Base-by-base conservation (phyloP, 2,113 vertebrate species). In the Bagarius yarrelli region DNA sequence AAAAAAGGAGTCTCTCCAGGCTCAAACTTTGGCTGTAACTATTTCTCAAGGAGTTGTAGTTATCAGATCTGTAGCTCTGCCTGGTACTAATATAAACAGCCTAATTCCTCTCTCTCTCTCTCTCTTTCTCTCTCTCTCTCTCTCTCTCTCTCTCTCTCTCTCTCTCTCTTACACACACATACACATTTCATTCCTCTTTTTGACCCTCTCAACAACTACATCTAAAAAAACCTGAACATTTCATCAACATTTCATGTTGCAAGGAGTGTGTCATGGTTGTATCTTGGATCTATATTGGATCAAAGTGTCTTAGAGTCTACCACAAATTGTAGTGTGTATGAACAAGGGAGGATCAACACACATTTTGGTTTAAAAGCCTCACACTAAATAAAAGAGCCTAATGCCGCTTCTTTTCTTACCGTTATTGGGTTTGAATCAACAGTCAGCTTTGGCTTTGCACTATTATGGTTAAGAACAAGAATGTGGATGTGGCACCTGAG, bases 11-110 rank as follows among this genome's bases (percentile, higher is more conserved):
- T 5, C 47, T 72, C 16, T 55, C 40, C 27, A 64, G 60, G 56
- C 70, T 30, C 19, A 80, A 76, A 50, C 4, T 40, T 53, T 32
- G 14, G 67, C 23, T 56, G 32, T 27, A 34, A 61, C 23, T 25
- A 25, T 80, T 63, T 36, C n/a, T 47, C 21, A 34, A 25, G 55
- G 32, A 59, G 50, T 25, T 47, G 53, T 75, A 27, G 56, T 23
- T 72, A 67, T 59, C 57, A 57, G 76, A 57, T 64, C 56, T 71
- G 47, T 30, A 18, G 56, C 52, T 82, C 47, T 82, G 57, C 84
- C 81, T 85, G 78, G 81, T 85, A 85, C 78, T 23, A n/a, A 72
- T 56, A 77, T 63, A 64, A 85, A 66, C 78, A 44, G 50, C 78
- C 78, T 73, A 63, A 60, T 52, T 67, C 55, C 40, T 40, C 21